These are phyloP conservation scores for Spatula versicolor DNA, from an alignment of 2,797 vertebrate species.

Conservation along the genomic window DNA sequence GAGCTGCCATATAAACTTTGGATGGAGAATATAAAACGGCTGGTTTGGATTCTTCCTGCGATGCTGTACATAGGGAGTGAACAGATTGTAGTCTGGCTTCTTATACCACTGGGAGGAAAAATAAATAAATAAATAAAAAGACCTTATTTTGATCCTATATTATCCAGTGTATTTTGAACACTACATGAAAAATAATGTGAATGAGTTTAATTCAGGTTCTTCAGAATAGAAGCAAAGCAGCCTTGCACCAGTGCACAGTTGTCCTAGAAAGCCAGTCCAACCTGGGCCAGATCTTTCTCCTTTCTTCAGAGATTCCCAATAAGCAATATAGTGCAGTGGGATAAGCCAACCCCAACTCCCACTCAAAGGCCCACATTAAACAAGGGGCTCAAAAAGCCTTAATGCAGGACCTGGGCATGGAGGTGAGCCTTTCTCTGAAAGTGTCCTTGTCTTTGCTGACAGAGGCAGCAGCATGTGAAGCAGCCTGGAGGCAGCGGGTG, in stretches of 20 bases:
- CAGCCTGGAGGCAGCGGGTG: background rate
- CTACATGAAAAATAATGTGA: background rate
- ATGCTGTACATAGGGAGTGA: slow-evolving; percentile 90
- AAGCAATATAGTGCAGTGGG: background rate
- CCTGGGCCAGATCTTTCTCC: background rate
- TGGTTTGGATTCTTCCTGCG: slow-evolving; percentile 88
- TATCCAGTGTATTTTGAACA: background rate
- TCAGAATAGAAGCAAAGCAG: background rate
- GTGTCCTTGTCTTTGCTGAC: background rate
- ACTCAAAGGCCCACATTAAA: background rate
- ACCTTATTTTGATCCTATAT: background rate
- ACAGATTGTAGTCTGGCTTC: slow-evolving; percentile 97
- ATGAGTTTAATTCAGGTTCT: background rate
- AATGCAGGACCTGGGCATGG: background rate
- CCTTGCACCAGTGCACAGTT: background rate
- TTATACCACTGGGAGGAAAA: slow-evolving; percentile 87
- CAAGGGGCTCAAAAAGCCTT: background rate
- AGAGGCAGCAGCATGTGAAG: background rate
- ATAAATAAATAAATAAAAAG: background rate
- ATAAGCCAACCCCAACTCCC: background rate
- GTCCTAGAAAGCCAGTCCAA: background rate
- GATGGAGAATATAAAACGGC: slow-evolving; percentile 97
- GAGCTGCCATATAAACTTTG: slow-evolving; percentile 94
- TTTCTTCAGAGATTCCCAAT: background rate
- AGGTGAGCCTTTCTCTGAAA: background rate